Percentiles rank a stretch among this genome's conserved stretches.
Evolutionary conservation across 1,140 invertebrate genomes (phyloP).

Genomic region (Listronotus oregonensis): DNA sequence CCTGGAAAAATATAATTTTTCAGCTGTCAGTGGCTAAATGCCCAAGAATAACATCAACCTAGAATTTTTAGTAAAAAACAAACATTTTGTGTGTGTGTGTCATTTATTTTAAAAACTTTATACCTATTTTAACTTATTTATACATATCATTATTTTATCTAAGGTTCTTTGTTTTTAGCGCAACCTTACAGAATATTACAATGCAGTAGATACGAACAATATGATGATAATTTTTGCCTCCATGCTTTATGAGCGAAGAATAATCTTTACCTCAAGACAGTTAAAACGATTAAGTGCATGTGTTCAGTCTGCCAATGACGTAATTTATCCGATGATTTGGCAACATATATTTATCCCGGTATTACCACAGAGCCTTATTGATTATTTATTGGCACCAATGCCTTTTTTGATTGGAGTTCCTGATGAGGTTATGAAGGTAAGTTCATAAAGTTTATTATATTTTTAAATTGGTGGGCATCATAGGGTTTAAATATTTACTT

Average conservation of each 20-base stretch:
- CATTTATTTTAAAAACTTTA: too few species aligned
- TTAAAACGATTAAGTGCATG: constrained; percentile 88
- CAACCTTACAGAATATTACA: constrained; percentile 95
- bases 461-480: too few species aligned
- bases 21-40: too few species aligned
- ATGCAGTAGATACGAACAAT: constrained; percentile 86
- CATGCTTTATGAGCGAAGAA: constrained; percentile 89
- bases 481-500: too few species aligned
- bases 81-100: too few species aligned
- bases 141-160: too few species aligned
- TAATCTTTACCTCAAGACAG: constrained; percentile 87
- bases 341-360: constrained; percentile 97
- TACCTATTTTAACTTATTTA: too few species aligned
- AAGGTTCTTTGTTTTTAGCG: constrained; percentile 67
- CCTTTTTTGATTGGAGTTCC: constrained; percentile 95
- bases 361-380: constrained; percentile 82
- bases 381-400: constrained; percentile 93
- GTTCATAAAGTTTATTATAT: too few species aligned
- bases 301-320: constrained; percentile 89
- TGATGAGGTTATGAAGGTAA: constrained; percentile 77
- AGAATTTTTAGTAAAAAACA: too few species aligned
- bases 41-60: too few species aligned
- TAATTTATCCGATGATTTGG: constrained; percentile 97
- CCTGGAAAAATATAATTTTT: too few species aligned
- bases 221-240: constrained; percentile 95